Evolutionary conservation across 2,797 vertebrate genomes (phyloP), one percentile per base, ranked within the genome.

Genomic region (Notoglanidium macrostoma): DNA sequence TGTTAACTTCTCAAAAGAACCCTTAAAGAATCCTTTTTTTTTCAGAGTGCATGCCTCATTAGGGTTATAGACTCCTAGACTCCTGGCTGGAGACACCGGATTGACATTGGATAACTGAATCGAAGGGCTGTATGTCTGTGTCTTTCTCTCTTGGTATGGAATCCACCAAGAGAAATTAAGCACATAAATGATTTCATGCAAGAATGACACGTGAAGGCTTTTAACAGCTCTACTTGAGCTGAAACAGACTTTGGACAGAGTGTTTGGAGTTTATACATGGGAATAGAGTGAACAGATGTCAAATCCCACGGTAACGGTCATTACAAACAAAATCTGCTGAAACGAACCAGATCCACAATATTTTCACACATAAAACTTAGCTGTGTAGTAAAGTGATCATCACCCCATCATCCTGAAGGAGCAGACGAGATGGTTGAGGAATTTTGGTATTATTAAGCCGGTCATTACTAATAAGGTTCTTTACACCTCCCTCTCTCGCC

Each of bases 161-260:
- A 44, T 44, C 8, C 70, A 72, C 35, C 35, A 72, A 44, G 70
- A 72, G 19, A 72, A 72, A 72, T 46, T 23, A 44, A 72, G 40
- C 70, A 21, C 40, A 44, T 17, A 10, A 72, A 72, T 44, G 70
- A 78, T 78, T 55, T 76, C 73, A 51, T 49, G 72, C 44, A 51
- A 76, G 46, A 76, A 76, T 76, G 19, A 1, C 21, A 63, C n/a
- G 21, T 12, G 11, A 61, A 40, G 35, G 23, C 73, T 76, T 76
- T 76, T 77, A 54, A 77, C 74, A 77, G 26, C 49, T 77, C 49
- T 54, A 10, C 26, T 54, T 55, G 49, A 77, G 74, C 49, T 55
- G 74, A 54, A 77, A 9, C 74, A 55, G 74, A 77, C 74, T 32
- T 77, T 3, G 8, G 74, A 29, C 0, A 21, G 74, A 6, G 74